These are phyloP conservation scores for Eupithecia tripunctaria DNA, from an alignment of 2,888 invertebrate species.

Conservation along the genomic window DNA sequence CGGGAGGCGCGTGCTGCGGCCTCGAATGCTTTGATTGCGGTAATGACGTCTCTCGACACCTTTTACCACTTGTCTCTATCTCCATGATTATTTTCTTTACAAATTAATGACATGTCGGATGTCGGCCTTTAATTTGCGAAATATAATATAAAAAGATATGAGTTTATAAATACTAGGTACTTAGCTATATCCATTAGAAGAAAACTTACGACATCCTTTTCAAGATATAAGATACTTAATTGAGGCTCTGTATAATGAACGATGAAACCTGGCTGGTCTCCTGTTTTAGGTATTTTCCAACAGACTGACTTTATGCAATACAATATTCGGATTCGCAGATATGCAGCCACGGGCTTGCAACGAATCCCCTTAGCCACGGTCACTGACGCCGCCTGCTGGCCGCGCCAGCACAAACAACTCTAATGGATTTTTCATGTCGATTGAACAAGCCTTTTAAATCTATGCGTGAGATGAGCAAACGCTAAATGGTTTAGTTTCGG, in stretches of 20 bases:
- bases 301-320: conserved; percentile 25
- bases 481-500: conserved; percentile 29
- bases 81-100: conserved; percentile 74
- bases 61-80: conserved; percentile 72
- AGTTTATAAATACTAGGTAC: not conserved
- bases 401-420: conserved; percentile 72
- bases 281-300: conserved; percentile 16
- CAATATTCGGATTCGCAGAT: conserved; percentile 35
- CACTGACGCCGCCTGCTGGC: conserved; percentile 73
- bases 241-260: not conserved
- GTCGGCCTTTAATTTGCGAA: conserved; percentile 61
- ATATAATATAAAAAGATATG: conserved; percentile 43
- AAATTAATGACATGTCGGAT: conserved; percentile 69
- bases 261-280: not conserved
- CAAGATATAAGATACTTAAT: not conserved
- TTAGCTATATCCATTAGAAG: not conserved
- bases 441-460: conserved; percentile 70
- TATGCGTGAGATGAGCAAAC: conserved; percentile 62
- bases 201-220: not conserved
- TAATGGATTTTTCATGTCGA: conserved; percentile 84
- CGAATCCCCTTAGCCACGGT: conserved; percentile 82
- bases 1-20: conserved; percentile 65
- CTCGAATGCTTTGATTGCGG: conserved; percentile 81
- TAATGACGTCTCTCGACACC: conserved; percentile 80
- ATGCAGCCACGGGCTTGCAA: conserved; percentile 63